A percentile compares a stretch with the other conserved stretches of the same genome.
phyloP scores from a whole-genome alignment of 2,888 invertebrate genomes.

The Dasysyrphus tricinctus region DNA sequence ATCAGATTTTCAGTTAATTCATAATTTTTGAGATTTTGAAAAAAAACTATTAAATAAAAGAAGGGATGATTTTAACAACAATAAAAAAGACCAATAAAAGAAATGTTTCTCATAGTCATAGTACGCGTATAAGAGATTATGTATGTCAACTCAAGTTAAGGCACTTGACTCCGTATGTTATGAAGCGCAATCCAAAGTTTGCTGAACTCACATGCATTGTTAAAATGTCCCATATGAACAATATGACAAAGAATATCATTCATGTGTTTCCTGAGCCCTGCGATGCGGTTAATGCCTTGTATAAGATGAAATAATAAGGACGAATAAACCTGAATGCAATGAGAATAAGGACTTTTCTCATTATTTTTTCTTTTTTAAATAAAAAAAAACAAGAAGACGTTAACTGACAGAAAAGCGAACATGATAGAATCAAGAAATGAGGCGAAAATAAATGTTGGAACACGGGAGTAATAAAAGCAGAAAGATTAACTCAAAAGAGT shows the following conservation, averaged over 20 bases:
- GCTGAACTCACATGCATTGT: conserved; percentile 51
- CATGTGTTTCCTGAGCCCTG: conserved; percentile 28
- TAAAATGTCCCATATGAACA: conserved; percentile 32
- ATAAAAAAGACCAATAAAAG: neutral
- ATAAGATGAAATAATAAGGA: conserved; percentile 30
- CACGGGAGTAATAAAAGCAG: neutral
- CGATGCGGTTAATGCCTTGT: conserved; percentile 38
- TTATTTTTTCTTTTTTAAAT: conserved; percentile 13
- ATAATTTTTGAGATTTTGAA: neutral
- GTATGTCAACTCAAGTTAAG: conserved; percentile 19
- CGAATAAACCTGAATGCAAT: conserved; percentile 25
- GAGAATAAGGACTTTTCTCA: conserved; percentile 30
- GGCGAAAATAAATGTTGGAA: neutral
- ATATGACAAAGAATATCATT: conserved; percentile 35
- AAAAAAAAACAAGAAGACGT: conserved; percentile 8
- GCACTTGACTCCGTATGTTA: conserved; percentile 28
- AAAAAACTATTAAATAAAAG: neutral
- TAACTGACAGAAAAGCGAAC: neutral
- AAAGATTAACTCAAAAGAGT: neutral
- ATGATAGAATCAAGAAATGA: neutral
- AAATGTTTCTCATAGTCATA: neutral
- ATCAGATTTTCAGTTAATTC: neutral
- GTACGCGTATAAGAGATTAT: neutral
- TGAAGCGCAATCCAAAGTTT: conserved; percentile 42
- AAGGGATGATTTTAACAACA: neutral